These are phyloP conservation scores for Euura saliciscinereae DNA, from an alignment of 1,140 invertebrate genomes.

Conservation along the genomic window DNA sequence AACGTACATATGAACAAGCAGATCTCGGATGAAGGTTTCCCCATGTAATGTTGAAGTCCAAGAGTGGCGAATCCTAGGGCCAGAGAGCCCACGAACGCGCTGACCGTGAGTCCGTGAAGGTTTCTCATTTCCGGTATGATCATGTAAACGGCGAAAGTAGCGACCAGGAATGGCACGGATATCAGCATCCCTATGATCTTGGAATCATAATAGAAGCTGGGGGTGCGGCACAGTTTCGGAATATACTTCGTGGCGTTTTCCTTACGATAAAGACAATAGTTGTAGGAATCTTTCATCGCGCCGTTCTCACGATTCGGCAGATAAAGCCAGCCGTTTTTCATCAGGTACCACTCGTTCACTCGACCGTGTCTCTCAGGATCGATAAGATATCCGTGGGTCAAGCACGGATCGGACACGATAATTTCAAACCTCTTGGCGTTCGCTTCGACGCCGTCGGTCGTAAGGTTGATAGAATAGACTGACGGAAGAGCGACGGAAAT, in stretches of 20 bases:
- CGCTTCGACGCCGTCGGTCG: neutral
- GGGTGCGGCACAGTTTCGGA: constrained; percentile 43
- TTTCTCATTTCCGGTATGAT: constrained; percentile 61
- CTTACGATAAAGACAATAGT: constrained; percentile 55
- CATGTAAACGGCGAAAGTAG: constrained; percentile 60
- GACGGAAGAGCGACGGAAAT: neutral
- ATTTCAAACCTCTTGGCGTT: constrained; percentile 18
- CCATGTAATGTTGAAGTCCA: too few species aligned
- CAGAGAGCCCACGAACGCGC: constrained; percentile 58
- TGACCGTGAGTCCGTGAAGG: constrained; percentile 62
- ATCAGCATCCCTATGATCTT: constrained; percentile 56
- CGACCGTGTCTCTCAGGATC: constrained; percentile 51
- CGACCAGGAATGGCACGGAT: constrained; percentile 60
- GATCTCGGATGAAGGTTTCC: too few species aligned
- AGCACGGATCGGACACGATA: constrained; percentile 26
- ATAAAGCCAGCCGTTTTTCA: constrained; percentile 62
- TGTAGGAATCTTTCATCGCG: constrained; percentile 45
- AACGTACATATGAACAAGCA: too few species aligned
- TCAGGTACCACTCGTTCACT: constrained; percentile 58
- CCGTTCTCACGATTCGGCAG: constrained; percentile 30
- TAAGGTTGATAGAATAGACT: neutral
- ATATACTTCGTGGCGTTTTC: constrained; percentile 55
- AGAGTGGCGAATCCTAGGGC: constrained; percentile 53
- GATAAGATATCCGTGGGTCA: constrained; percentile 39
- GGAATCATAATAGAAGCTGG: constrained; percentile 39